phyloP scores from a whole-genome alignment of 2,113 vertebrate genomes.

The Lanius ludovicianus region DNA sequence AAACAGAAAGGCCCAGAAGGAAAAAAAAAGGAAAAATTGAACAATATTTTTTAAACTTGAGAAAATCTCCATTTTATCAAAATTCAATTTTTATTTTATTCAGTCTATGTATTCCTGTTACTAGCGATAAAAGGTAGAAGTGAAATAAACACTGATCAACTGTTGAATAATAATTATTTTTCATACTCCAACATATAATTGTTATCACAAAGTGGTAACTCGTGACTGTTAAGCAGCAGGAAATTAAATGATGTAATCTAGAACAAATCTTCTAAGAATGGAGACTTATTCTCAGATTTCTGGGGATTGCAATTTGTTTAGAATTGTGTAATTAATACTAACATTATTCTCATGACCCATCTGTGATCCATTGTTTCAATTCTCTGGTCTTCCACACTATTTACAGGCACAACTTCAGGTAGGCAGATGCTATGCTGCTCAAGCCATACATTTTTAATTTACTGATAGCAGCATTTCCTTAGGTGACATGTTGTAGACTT shows the following conservation, averaged over 20 bases:
- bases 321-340: not conserved
- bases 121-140: not conserved
- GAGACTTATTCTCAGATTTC: not conserved
- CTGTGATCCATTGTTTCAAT: constrained; percentile 13
- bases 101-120: not conserved
- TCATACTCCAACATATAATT: not conserved
- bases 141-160: not conserved
- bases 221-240: not conserved
- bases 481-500: not conserved
- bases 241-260: not conserved
- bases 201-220: not conserved
- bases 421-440: constrained; percentile 12
- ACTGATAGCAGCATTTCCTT: not conserved
- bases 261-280: not conserved
- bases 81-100: not conserved
- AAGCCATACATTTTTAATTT: constrained; percentile 49
- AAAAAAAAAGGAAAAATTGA: not conserved
- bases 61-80: not conserved
- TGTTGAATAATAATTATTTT: not conserved
- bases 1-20: not conserved
- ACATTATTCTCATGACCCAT: not conserved
- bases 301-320: not conserved
- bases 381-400: not conserved
- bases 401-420: not conserved
- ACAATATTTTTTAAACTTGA: not conserved